Evolutionary conservation across 2,888 invertebrate species (phyloP), one percentile per base, ranked within the genome.

Genomic region (Leptopilina myrica): DNA sequence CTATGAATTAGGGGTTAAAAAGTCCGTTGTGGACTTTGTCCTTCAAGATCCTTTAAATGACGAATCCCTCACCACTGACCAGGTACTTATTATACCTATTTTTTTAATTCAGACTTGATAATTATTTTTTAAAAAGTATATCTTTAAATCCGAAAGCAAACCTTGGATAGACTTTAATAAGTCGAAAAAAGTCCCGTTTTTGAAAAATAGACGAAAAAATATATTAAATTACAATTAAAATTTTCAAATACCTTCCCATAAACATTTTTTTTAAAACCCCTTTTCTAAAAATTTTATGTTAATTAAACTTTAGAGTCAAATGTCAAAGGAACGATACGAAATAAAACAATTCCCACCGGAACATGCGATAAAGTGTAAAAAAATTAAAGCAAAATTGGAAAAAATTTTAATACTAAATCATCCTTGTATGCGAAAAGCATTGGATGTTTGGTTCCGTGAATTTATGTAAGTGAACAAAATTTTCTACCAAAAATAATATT

Each of bases 1-100:
- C 87, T 98, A 97, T 89, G 94, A 96, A 89, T 94, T 96, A 90
- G 96, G 96, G 82, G 96, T 98, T 89, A 98, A 98, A 90, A 98
- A 97, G 90, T 96, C 98, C 0, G 96, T 97, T 76, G 96, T 98
- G 0, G 98, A 98, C 92, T 98, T 97, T 90, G 97, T 98, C 0
- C 93, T 98, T 5, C 95, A 96, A 87, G 96, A 97, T 92, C 95
- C 96, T 0, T 92, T 83, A 33, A 84, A 83, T 33, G 78, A 80
- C 11, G 78, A 81, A 0, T 26, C 79, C 9, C 76, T 80, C 11
- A 40, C 14, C 20, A 53, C 78, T 56, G 81, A 83, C 62, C 77
- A 84, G 82, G 85, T 86, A 76, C 75, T 82, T 69, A 20, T 1
- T 20, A 20, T 59, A 65, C 59, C 65, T 9, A 77, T 76, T 77